Conservation (phyloP, 2,113 vertebrate genomes). For the Nanorana parkeri region DNA sequence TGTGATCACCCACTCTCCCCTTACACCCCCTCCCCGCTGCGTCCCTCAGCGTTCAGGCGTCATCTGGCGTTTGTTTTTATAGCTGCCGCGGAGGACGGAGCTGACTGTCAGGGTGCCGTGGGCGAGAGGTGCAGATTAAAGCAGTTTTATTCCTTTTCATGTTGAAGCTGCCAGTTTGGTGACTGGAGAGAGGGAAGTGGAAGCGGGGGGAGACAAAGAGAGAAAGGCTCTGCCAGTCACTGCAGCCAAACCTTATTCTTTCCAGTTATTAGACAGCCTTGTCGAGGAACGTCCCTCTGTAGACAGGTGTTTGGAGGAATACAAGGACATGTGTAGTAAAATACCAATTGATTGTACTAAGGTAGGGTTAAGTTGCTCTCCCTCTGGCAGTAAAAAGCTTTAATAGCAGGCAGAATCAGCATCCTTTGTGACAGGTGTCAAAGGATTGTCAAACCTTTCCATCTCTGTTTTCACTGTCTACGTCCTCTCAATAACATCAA, state of each 20-base stretch:
- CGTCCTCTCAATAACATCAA: too few species aligned
- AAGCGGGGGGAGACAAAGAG: conserved; percentile 56
- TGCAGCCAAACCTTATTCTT: conserved; percentile 23
- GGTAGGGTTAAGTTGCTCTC: background rate
- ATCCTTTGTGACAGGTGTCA: conserved; percentile 15
- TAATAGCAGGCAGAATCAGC: background rate
- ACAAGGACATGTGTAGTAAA: conserved; percentile 21
- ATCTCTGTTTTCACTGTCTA: background rate
- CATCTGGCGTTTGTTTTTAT: conserved; percentile 57
- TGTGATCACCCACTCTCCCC: conserved; percentile 43
- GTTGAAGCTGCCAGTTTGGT: conserved; percentile 83
- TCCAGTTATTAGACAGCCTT: background rate
- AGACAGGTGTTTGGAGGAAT: conserved; percentile 14
- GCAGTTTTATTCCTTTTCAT: conserved; percentile 93
- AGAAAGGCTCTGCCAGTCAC: conserved; percentile 42
- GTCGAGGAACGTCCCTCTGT: conserved; percentile 5
- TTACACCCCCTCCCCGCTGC: conserved; percentile 17
- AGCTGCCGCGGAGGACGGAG: conserved; percentile 56
- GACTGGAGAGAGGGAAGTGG: conserved; percentile 77
- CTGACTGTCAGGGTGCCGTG: conserved; percentile 85
- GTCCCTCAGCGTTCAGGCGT: conserved; percentile 54
- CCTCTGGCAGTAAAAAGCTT: background rate
- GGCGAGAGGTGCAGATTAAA: conserved; percentile 90
- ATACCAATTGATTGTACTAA: background rate
- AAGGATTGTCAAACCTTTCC: background rate